These are phyloP conservation scores for Actinernus sp. DNA, from an alignment of 92 coral and sea anemone species.

Conservation along the genomic window DNA sequence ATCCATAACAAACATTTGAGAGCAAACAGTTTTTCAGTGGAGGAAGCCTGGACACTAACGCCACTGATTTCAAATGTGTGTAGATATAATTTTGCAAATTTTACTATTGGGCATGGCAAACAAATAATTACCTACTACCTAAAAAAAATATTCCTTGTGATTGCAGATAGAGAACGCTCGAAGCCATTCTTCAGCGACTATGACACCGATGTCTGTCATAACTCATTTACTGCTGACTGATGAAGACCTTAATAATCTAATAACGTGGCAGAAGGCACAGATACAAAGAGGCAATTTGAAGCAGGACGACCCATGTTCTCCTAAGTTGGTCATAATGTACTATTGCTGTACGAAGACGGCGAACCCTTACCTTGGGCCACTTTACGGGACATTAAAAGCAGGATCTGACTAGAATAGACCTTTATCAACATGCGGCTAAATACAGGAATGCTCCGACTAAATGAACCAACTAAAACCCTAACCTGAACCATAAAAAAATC, in stretches of 20 bases:
- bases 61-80: no score
- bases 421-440: no score
- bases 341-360: slow-evolving; percentile 76
- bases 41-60: no score
- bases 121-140: no score
- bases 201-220: slow-evolving; percentile 59
- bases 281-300: slow-evolving; percentile 57
- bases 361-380: slow-evolving; percentile 61
- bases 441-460: no score
- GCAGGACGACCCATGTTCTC: slow-evolving; percentile 84
- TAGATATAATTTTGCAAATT: no score
- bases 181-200: slow-evolving; percentile 16
- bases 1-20: no score
- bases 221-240: slow-evolving; percentile 72
- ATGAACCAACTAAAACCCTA: no score
- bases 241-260: slow-evolving; percentile 61
- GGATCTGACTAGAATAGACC: slow-evolving; percentile 52
- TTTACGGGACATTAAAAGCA: slow-evolving; percentile 74
- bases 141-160: not conserved
- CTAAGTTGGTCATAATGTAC: slow-evolving; percentile 77
- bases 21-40: no score
- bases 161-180: slow-evolving; percentile 30
- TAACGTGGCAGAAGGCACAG: slow-evolving; percentile 65
- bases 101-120: no score
- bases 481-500: no score